Evolutionary conservation across 1,140 invertebrate genomes (phyloP), one percentile per base, ranked within the genome.

Genomic region (Sitophilus oryzae): DNA sequence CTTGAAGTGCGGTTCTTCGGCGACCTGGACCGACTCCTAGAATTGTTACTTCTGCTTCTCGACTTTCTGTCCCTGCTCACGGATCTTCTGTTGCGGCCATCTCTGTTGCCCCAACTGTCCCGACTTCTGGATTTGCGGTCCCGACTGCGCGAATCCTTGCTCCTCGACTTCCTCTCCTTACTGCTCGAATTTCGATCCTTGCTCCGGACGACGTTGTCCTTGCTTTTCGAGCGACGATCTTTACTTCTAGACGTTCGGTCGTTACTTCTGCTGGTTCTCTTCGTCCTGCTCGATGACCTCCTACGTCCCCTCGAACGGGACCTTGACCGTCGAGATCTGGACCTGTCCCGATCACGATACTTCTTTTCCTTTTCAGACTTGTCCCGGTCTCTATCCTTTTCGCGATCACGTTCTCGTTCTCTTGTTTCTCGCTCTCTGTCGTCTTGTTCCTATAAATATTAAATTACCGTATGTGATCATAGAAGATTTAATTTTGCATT

Each of bases 391-490:
- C 65, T 67, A 21, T 70, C 65, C 19, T 56, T 48, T 51, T 70
- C 67, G 42, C 58, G 47, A 58, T 48, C n/a, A n/a, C n/a, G 42
- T 20, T 66, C 63, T 21, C 57, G 47, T 52, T 68, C 65, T 53
- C 49, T 41, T 22, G 21, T 61, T 60, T 61, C 52, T 41, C 62
- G 67, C 44, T 86, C 77, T 57, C 81, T 78, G 56, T 87, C 82
- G 71, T 86, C 82, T 60, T 87, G 84, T 66, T 86, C 85, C 84
- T 87, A 60, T 52, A 60, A 3, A 49, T 9, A 35, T 25, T 3
- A 47, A 36, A 36, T 11, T 9, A 1, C 25, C 16, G 6, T 46
- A 22, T 30, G 10, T 14, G 22, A 19, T 44, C 1, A 19, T 11
- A 2, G 11, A 5, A 41, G 23, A 36, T 21, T 22, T 10, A 10